A percentile compares a stretch with the other conserved stretches of the same genome.
Conservation (phyloP, 35 echinoderm and acorn worm species). For the Hemicentrotus pulcherrimus region DNA sequence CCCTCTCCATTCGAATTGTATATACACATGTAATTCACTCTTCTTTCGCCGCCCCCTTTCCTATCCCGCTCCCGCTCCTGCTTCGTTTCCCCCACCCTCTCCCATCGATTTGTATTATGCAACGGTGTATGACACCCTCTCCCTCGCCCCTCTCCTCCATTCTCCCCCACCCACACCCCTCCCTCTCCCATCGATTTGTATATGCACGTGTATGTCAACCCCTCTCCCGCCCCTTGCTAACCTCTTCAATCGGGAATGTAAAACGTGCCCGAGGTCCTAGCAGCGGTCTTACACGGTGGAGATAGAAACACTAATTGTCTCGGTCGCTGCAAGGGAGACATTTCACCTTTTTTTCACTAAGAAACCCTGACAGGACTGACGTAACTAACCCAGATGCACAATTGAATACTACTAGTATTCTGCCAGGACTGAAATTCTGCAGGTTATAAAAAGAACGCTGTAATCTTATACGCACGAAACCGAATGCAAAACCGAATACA, state of each 20-base stretch:
- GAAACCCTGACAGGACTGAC: neutral
- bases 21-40: too few species aligned
- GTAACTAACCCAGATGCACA: too few species aligned
- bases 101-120: too few species aligned
- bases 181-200: neutral
- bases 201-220: neutral
- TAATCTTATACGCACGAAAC: neutral
- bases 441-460: neutral
- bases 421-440: too few species aligned
- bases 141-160: too few species aligned
- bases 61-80: too few species aligned
- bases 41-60: too few species aligned
- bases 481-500: neutral
- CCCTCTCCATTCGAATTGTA: too few species aligned
- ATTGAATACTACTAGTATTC: too few species aligned
- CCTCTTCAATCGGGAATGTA: neutral
- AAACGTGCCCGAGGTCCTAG: neutral
- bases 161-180: neutral
- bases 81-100: too few species aligned
- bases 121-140: too few species aligned
- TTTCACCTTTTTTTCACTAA: neutral
- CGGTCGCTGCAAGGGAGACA: neutral
- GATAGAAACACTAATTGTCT: neutral
- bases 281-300: neutral
- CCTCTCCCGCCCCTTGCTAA: neutral